These are phyloP conservation scores for Microlaimidae sp. DNA, from an alignment of 2,888 invertebrate genomes.

Conservation along the genomic window DNA sequence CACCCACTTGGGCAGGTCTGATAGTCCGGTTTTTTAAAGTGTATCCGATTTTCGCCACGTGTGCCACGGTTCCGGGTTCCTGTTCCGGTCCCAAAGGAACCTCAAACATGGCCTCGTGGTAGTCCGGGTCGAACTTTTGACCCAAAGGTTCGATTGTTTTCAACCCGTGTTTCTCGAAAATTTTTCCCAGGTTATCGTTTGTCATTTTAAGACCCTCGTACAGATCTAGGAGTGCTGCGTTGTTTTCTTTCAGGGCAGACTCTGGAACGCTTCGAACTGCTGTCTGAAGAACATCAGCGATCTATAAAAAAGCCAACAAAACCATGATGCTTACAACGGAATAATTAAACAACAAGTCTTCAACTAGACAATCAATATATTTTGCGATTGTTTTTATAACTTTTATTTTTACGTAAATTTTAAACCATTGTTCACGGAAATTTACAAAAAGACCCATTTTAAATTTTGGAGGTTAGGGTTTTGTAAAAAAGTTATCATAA, in stretches of 20 bases:
- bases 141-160: slow-evolving; percentile 67
- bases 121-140: slow-evolving; percentile 86
- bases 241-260: slow-evolving; percentile 47
- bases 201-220: slow-evolving; percentile 78
- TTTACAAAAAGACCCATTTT: too few relatives aligned
- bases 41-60: slow-evolving; percentile 87
- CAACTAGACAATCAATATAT: too few relatives aligned
- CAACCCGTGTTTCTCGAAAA: slow-evolving; percentile 73
- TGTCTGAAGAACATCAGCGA: slow-evolving; percentile 65
- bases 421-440: too few relatives aligned
- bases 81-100: slow-evolving; percentile 43
- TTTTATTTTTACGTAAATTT: too few relatives aligned
- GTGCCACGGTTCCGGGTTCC: slow-evolving; percentile 66
- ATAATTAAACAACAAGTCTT: too few relatives aligned
- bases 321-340: too few relatives aligned
- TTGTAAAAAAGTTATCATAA: too few relatives aligned
- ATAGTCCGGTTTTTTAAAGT: slow-evolving; percentile 80
- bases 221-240: slow-evolving; percentile 47
- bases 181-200: slow-evolving; percentile 57
- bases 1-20: slow-evolving; percentile 87
- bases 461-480: too few relatives aligned
- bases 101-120: slow-evolving; percentile 87
- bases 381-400: too few relatives aligned
- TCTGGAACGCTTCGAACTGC: slow-evolving; percentile 74
- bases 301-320: too few relatives aligned